Evolutionary conservation across 2,888 invertebrate genomes (phyloP), one percentile per base, ranked within the genome.

Genomic region (Coremacera marginata): DNA sequence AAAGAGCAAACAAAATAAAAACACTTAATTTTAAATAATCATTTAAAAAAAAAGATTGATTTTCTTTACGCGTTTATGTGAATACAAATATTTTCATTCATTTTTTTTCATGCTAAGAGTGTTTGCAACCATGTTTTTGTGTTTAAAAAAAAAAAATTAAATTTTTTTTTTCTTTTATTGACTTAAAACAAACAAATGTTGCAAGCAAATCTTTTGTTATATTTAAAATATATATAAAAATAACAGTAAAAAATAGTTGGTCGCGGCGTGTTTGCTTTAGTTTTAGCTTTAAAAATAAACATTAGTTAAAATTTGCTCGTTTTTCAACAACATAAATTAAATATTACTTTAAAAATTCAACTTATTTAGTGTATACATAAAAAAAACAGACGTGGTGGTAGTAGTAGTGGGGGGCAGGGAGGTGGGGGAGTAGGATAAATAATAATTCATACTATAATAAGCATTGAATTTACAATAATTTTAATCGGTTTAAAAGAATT

Each of bases 221-320:
- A 60, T 22, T 65, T 55, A 55, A 55, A 37, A 31, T 52, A 57
- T 52, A 31, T 31, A 57, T 52, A 57, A 60, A 71, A 37, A 71
- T 57, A 71, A 71, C 60, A 71, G 31, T 71, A 71, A 60, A 71
- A 71, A 71, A 70, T 27, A 71, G 51, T 68, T 25, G 51, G n/a
- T 67, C 14, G 19, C 31, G 37, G 22, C 22, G 16, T 34, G 22
- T 25, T n/a, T 44, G 44, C 19, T 67, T 67, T 67, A 67, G 67
- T 67, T 67, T 25, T 49, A 44, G 67, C 67, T 19, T 52, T 68
- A 68, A 68, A 51, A 51, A n/a, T 22, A 68, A 67, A 67, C 11
- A 67, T 67, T 14, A 44, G 44, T 51, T 68, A 51, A 65, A 27
- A 65, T 65, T 65, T 55, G 5, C 31, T 16, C 22, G 16, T 70